Conservation (phyloP, 2,113 vertebrate genomes). For the Limanda limanda region DNA sequence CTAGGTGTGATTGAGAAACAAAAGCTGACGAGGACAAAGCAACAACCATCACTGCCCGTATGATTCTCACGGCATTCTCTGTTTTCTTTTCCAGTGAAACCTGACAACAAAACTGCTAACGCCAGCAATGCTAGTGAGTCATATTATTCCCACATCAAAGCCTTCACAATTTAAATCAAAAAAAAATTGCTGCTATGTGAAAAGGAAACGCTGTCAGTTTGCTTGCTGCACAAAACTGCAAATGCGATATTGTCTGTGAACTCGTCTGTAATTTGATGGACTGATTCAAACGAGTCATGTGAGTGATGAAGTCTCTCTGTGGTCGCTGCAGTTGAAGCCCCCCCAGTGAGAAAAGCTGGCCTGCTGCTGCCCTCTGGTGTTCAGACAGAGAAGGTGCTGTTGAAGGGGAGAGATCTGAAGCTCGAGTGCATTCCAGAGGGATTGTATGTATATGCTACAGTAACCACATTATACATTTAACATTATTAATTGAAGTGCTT, state of each 20-base stretch:
- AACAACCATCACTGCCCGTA: neutral
- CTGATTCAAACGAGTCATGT: constrained; percentile 4
- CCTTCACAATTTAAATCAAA: neutral
- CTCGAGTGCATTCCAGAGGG: constrained; percentile 95
- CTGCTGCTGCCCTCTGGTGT: constrained; percentile 89
- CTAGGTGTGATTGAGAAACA: constrained; percentile 2
- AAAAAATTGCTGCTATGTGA: neutral
- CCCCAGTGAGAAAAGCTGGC: constrained; percentile 85
- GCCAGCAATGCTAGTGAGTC: constrained; percentile 30
- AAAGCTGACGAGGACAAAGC: neutral
- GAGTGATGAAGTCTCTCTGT: constrained; percentile 23
- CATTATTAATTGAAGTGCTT: no score
- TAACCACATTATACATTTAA: neutral
- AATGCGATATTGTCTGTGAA: neutral
- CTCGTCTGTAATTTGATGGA: neutral
- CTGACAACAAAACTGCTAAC: constrained; percentile 42
- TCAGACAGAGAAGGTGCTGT: constrained; percentile 80
- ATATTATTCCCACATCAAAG: constrained; percentile 14
- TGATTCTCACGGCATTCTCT: constrained; percentile 19
- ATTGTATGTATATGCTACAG: constrained; percentile 85
- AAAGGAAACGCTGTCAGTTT: neutral
- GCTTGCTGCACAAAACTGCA: constrained; percentile 9
- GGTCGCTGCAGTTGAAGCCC: constrained; percentile 75
- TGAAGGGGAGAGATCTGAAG: constrained; percentile 87
- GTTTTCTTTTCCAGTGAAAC: constrained; percentile 50